Evolutionary conservation across 2,113 vertebrate genomes (phyloP), one percentile per base, ranked within the genome.

Genomic region (Sapayoa aenigma): DNA sequence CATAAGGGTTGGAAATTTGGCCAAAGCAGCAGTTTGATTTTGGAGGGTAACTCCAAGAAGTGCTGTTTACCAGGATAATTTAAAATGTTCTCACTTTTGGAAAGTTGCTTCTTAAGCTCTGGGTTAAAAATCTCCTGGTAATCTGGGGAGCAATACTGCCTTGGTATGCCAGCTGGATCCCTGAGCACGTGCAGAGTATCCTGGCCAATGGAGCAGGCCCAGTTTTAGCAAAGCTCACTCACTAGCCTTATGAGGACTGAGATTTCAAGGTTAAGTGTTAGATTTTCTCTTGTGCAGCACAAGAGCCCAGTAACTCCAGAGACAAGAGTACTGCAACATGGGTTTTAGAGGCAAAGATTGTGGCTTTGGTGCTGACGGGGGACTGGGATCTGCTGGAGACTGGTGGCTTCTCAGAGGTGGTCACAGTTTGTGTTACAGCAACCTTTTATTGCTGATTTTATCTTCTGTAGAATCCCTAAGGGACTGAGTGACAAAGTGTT

Each of bases 401-500:
- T 18, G 39, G 31, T 72, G 9, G 1, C 30, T 50, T 87, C 76
- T 84, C 1, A 2, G 59, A 80, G 65, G 13, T 42, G 47, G 81
- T 62, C 79, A n/a, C 30, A 2, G 65, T 80, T 72, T 52, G 44
- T 66, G 75, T 76, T 66, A 50, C 4, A 15, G 6, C 33, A 5
- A 4, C n/a, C 19, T 80, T 67, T 68, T 42, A 11, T 76, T 82
- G 67, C 47, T 72, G 79, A 13, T 67, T 92, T 94, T 93, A 69
- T 93, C 67, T 96, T 91, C 83, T 80, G 72, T 94, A 99, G 99
- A 93, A 99, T 99, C 96, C 98, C 99, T 10, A 99, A 99, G 95
- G 97, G 98, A 30, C 98, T 99, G 68, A 98, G 96, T 90, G 98
- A 99, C 90, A 98, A 98, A 97, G 92, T 98, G 58, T 97, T 99